A percentile compares a stretch with the other conserved stretches of the same genome.
Evolutionary conservation across 2,113 vertebrate genomes (phyloP).

Genomic region (Corythaixoides concolor): DNA sequence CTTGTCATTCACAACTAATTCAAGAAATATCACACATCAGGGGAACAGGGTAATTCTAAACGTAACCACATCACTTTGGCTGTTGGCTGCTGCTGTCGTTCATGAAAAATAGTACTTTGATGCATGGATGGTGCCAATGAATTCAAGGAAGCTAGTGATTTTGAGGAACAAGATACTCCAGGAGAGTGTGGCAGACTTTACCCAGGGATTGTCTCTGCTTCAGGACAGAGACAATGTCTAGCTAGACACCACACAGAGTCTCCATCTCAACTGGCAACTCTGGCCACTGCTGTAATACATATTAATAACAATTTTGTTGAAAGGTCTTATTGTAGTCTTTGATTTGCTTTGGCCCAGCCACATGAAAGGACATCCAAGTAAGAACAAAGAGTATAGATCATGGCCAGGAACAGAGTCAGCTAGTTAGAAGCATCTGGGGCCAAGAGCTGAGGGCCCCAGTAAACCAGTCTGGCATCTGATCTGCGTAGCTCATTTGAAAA

Average conservation of each 20-base stretch:
- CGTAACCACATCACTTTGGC: neutral
- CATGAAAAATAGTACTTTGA: neutral
- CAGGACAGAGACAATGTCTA: neutral
- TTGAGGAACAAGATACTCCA: neutral
- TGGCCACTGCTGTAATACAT: neutral
- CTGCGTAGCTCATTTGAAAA: neutral
- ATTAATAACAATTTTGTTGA: conserved; percentile 53
- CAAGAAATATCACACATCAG: neutral
- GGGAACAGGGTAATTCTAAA: neutral
- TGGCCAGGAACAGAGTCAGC: conserved; percentile 1
- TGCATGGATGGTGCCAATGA: neutral
- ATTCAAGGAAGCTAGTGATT: neutral
- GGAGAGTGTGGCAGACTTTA: neutral
- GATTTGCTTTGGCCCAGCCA: conserved; percentile 30
- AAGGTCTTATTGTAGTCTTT: conserved; percentile 45
- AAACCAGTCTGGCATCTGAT: neutral
- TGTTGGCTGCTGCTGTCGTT: neutral
- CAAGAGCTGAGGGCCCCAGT: neutral
- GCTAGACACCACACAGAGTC: neutral
- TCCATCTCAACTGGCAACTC: neutral
- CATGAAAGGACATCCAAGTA: conserved; percentile 20
- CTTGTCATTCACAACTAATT: neutral
- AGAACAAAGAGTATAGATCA: conserved; percentile 3
- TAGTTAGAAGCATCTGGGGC: neutral
- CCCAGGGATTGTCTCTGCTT: neutral